phyloP scores from a whole-genome alignment of 2,888 invertebrate species.

The Callyntrura sp. region DNA sequence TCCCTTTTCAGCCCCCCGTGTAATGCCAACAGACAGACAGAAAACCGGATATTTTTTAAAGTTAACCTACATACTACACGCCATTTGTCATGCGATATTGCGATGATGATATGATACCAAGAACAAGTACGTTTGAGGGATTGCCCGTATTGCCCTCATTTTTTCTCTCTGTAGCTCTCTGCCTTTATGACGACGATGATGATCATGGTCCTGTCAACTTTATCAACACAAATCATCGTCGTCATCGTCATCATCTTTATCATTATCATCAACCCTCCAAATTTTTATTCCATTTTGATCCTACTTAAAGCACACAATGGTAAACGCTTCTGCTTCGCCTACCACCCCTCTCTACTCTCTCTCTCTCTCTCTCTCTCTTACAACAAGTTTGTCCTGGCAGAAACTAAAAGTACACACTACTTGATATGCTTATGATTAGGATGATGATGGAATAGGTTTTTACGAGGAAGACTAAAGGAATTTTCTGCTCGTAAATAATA shows the following conservation, averaged over 20 bases:
- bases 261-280: neutral
- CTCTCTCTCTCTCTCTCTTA: too few species aligned
- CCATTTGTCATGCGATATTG: too few species aligned
- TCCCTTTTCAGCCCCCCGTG: too few species aligned
- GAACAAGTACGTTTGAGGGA: neutral
- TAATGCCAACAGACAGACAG: too few species aligned
- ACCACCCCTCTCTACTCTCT: too few species aligned
- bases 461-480: neutral
- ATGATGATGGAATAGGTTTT: constrained; percentile 5
- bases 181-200: too few species aligned
- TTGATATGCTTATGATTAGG: neutral
- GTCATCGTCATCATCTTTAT: neutral
- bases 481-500: constrained; percentile 30
- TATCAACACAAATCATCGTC: too few species aligned
- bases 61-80: too few species aligned
- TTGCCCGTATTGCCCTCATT: constrained; percentile 25
- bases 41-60: too few species aligned
- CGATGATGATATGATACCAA: neutral
- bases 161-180: neutral
- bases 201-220: too few species aligned
- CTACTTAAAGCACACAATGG: constrained; percentile 1
- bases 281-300: constrained; percentile 7
- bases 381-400: neutral
- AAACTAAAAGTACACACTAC: neutral
- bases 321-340: neutral